Evolutionary conservation across 64 coral and sea anemone genomes (phyloP), one percentile per base, ranked within the genome.

Genomic region (Cladopsammia gracilis): DNA sequence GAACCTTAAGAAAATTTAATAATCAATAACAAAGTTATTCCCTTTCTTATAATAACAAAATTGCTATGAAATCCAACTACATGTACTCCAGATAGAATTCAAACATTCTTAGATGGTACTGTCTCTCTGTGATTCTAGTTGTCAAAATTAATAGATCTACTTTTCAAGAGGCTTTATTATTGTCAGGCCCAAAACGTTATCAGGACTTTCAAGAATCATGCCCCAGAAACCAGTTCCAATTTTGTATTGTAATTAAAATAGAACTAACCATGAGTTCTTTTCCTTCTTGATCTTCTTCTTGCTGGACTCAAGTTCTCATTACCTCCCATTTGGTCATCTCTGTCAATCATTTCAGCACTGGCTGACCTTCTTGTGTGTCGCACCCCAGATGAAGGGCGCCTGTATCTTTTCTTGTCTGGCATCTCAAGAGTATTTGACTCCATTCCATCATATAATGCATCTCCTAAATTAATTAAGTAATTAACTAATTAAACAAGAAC

Each of bases 311-410:
- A 59, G 47, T 90, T 86, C 53, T 98, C 96, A 77, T 60, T 85
- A 88, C 91, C 82, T 74, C 57, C 56, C 87, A 89, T 92, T 1
- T 75, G 83, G 4, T 98, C 96, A 54, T 85, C 87, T 68, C 75
- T 86, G 61, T 90, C 79, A 22, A 98, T 89, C 20, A 98, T 85
- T 56, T 98, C 96, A 43, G 96, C 96, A 98, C 96, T 98, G 25
- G 96, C 96, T 53, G 96, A 98, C 58, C 96, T 90, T 10, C 90
- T 88, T 1, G 92, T 89, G 87, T 98, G 96, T 19, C 88, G 71
- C 25, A 61, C 66, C 46, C 86, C 83, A 44, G 91, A 62, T 26
- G 91, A 54, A 20, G 92, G 96, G 24, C 96, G 92, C 87, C 87
- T 94, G 54, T 98, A 51, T 72, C 92, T 78, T 61, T 90, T 98